Evolutionary conservation across 2,888 invertebrate genomes (phyloP).

Genomic region (Agrochola litura): DNA sequence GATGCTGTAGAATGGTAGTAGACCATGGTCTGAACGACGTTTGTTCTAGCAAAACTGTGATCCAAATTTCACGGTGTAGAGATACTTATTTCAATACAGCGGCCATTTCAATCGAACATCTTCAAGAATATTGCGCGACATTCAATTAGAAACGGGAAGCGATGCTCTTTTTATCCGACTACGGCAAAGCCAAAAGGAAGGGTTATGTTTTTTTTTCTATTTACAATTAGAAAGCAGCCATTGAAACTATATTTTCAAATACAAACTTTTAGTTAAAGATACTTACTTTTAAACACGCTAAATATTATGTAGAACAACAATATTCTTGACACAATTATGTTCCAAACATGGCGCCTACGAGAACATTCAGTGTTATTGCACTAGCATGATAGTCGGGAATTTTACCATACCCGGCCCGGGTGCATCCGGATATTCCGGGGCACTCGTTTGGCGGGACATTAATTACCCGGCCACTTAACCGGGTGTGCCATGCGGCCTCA

Average conservation of each 20-base stretch:
- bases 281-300: slow-evolving; percentile 9
- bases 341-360: slow-evolving; percentile 45
- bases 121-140: slow-evolving; percentile 6
- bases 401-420: slow-evolving; percentile 72
- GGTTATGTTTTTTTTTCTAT: too few species aligned
- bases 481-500: slow-evolving; percentile 69
- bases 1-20: too few species aligned
- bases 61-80: too few species aligned
- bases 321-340: slow-evolving; percentile 53
- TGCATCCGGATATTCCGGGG: slow-evolving; percentile 75
- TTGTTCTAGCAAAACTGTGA: too few species aligned
- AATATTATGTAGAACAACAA: slow-evolving; percentile 49
- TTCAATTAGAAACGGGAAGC: neutral
- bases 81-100: neutral
- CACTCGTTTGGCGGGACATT: slow-evolving; percentile 81
- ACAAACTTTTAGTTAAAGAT: slow-evolving; percentile 7
- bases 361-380: slow-evolving; percentile 60
- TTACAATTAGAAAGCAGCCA: neutral
- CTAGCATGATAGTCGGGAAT: slow-evolving; percentile 65
- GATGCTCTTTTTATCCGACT: too few species aligned
- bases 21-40: too few species aligned
- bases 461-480: slow-evolving; percentile 82
- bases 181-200: too few species aligned
- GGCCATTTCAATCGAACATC: slow-evolving; percentile 11
- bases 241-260: neutral